Evolutionary conservation across 2,888 invertebrate species (phyloP), one percentile per base, ranked within the genome.

Genomic region (Coelinius sp.): DNA sequence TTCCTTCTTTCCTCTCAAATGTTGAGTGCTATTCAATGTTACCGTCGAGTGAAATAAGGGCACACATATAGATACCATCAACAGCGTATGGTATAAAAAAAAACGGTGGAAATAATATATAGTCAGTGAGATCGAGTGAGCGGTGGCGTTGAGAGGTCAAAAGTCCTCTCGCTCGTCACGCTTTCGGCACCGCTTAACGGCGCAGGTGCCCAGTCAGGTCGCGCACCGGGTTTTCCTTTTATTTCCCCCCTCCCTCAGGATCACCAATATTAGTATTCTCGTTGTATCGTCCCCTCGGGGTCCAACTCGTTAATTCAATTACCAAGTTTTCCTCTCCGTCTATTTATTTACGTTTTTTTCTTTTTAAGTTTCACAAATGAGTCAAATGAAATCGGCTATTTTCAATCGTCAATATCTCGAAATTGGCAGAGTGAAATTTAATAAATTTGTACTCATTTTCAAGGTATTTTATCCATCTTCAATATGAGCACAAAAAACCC

Each of bases 91-190:
- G n/a, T 8, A 63, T 41, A 24, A 46, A 20, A 14, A 63, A 35
- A 52, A 70, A n/a, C n/a, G 14, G 67, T 52, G 31, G 62, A 67
- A 66, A 73, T 52, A 49, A 41, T 67, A 35, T 62, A 67, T 67
- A 65, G 38, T 10, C 49, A 25, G 31, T 68, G 67, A 64, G 62
- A 44, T 46, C 49, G 14, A 63, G 70, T 69, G 72, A 74, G 66
- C 66, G 67, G 41, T 56, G 69, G 17, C 46, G 46, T 62, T 53
- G 63, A 66, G 75, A 75, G 75, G 73, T 75, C 75, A 75, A 70
- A 73, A 73, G 75, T 73, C 73, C 63, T 70, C 68, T 63, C 64
- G 67, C 56, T 70, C 68, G 35, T 31, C 46, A 49, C 49, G 66
- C 66, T 66, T 49, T 66, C 59, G 31, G 59, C 20, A 59, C 59